Conservation (phyloP, 2,888 invertebrate genomes). For the Cartodere bifasciata region DNA sequence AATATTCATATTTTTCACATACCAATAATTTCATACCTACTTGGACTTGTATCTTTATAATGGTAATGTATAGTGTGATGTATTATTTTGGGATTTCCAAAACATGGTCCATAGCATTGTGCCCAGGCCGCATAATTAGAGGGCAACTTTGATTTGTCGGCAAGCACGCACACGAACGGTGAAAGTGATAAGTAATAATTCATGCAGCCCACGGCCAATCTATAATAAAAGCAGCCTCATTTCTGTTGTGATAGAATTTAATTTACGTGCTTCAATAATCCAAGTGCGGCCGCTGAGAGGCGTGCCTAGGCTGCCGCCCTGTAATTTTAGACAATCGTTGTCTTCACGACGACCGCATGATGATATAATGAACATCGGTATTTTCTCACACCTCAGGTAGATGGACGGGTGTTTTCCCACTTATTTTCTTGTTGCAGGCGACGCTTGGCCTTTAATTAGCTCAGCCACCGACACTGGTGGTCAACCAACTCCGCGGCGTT, state of each 20-base stretch:
- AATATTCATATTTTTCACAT: too few relatives aligned
- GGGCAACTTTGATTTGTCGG: slow-evolving; percentile 15
- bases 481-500: too few relatives aligned
- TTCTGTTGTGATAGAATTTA: slow-evolving; percentile 32
- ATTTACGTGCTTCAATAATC: slow-evolving; percentile 34
- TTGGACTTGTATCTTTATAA: too few relatives aligned
- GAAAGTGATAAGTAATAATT: slow-evolving; percentile 31
- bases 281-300: slow-evolving; percentile 18
- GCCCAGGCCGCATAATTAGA: slow-evolving; percentile 12
- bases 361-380: slow-evolving; percentile 38
- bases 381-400: slow-evolving; percentile 37
- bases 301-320: slow-evolving; percentile 33
- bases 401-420: slow-evolving; percentile 31
- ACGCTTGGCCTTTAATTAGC: slow-evolving; percentile 27
- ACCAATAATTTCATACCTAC: too few relatives aligned
- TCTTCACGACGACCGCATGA: slow-evolving; percentile 37
- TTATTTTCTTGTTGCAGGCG: slow-evolving; percentile 30
- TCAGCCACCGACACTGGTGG: slow-evolving; percentile 18
- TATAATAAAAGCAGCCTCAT: slow-evolving; percentile 17
- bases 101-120: slow-evolving; percentile 8
- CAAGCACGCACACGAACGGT: slow-evolving; percentile 23
- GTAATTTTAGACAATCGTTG: slow-evolving; percentile 38
- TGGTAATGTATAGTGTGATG: too few relatives aligned
- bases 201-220: slow-evolving; percentile 17
- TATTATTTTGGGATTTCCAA: too few relatives aligned